phyloP scores from a whole-genome alignment of 1,140 invertebrate species.

The Drosophila nannoptera region DNA sequence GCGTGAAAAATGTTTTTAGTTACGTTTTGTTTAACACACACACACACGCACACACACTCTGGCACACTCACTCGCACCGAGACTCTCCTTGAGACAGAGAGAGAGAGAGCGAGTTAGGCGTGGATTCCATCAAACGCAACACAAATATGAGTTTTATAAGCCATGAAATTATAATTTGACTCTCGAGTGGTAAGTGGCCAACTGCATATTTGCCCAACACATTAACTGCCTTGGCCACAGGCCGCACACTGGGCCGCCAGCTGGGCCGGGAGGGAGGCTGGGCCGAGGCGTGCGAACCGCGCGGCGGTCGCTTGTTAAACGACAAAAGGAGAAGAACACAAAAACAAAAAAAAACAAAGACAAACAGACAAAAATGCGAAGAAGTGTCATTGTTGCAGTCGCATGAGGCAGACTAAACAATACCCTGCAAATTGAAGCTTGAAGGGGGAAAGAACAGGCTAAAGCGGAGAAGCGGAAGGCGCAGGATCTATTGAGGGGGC shows the following conservation, averaged over 20 bases:
- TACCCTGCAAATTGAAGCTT: not conserved
- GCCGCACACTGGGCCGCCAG: not conserved
- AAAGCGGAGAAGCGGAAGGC: no score
- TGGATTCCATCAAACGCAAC: constrained; percentile 72
- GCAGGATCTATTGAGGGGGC: no score
- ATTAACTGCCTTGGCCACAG: constrained; percentile 60
- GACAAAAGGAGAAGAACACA: constrained; percentile 16
- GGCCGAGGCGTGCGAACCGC: constrained; percentile 62
- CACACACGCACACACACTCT: constrained; percentile 6
- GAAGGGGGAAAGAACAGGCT: not conserved
- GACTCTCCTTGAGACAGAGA: not conserved
- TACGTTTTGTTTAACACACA: constrained; percentile 68
- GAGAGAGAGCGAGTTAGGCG: no score
- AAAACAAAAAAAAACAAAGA: constrained; percentile 4
- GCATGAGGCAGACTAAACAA: not conserved
- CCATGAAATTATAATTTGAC: constrained; percentile 77
- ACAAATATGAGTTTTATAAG: constrained; percentile 77
- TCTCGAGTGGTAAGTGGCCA: constrained; percentile 69
- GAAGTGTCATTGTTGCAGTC: not conserved
- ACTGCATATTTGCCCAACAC: constrained; percentile 69
- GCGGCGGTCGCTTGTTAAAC: constrained; percentile 43
- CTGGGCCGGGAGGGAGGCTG: not conserved
- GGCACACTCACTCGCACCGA: constrained; percentile 6
- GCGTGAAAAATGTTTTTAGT: constrained; percentile 76
- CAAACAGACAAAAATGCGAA: not conserved